phyloP scores from a whole-genome alignment of 2,113 vertebrate genomes.

The Lasiurus cinereus region DNA sequence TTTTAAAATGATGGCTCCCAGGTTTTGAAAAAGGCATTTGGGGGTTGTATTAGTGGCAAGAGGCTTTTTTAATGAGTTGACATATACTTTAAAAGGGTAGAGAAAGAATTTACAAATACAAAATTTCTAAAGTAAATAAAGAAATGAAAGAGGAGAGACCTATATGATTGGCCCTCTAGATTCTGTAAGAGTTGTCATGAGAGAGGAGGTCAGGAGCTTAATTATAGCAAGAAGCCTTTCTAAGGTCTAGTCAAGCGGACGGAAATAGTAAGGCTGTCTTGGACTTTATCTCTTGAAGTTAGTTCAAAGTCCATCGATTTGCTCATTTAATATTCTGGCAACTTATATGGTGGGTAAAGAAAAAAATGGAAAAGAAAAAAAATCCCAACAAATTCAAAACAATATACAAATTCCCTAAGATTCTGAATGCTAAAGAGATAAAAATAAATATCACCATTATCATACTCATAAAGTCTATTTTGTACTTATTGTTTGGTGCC shows the following conservation, averaged over 20 bases:
- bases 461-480: not conserved
- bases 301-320: not conserved
- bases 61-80: not conserved
- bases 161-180: not conserved
- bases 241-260: not conserved
- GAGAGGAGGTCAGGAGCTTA: not conserved
- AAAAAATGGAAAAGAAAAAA: constrained; percentile 11
- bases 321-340: constrained; percentile 63
- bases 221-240: not conserved
- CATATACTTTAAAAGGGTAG: not conserved
- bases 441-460: not conserved
- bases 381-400: constrained; percentile 26
- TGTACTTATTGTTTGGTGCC: not conserved
- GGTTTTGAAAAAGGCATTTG: not conserved
- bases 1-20: not conserved
- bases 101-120: not conserved
- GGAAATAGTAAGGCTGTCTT: not conserved
- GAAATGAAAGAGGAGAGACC: not conserved
- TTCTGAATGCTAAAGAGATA: not conserved
- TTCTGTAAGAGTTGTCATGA: not conserved
- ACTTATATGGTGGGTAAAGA: not conserved
- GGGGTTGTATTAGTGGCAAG: not conserved
- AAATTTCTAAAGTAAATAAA: not conserved
- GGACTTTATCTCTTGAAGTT: not conserved
- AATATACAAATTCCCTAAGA: not conserved